These are phyloP conservation scores for Hydropotes inermis DNA, from an alignment of 2,113 vertebrate species.

Conservation along the genomic window DNA sequence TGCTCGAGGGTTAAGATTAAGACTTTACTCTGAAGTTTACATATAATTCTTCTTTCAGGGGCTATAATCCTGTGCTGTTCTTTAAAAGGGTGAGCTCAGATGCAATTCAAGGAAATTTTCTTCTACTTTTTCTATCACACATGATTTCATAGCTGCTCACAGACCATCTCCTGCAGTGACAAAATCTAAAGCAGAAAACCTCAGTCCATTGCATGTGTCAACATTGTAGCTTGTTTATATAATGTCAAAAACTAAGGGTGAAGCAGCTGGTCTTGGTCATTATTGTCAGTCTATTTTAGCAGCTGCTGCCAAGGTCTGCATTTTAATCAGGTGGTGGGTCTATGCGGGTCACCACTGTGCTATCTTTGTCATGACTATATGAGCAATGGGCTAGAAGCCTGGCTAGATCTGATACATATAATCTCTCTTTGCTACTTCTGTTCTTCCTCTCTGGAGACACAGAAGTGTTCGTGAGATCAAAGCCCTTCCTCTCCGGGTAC, in stretches of 20 bases:
- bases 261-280: background rate
- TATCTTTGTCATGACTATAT: background rate
- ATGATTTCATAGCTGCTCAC: background rate
- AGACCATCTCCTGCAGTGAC: background rate
- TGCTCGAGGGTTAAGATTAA: background rate
- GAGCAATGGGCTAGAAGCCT: background rate
- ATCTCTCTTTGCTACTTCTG: background rate
- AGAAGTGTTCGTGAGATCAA: background rate
- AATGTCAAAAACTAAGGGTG: background rate
- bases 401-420: background rate
- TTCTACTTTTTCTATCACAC: background rate
- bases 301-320: background rate
- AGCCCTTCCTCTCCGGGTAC: background rate
- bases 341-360: background rate
- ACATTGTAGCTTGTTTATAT: background rate
- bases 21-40: background rate
- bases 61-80: background rate
- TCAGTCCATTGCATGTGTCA: background rate
- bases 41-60: background rate
- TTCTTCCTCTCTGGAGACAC: background rate
- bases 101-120: background rate
- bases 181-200: background rate
- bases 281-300: background rate
- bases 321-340: background rate
- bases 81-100: background rate